These are phyloP conservation scores for Drosophila melanogaster DNA, from an alignment of 1,140 invertebrate species.

Conservation along the genomic window DNA sequence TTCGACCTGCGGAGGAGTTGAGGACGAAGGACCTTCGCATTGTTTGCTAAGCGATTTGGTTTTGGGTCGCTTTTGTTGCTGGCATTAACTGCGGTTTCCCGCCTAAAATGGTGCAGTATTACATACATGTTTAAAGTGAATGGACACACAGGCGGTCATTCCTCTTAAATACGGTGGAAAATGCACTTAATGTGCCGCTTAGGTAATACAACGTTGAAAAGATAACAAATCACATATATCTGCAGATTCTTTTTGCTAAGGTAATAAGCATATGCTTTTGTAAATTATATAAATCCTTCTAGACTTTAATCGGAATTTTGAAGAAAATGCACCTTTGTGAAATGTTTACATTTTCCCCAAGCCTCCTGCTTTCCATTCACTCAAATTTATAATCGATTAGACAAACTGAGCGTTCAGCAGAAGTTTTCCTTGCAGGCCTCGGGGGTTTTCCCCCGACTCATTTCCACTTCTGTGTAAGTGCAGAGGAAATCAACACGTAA, in stretches of 20 bases:
- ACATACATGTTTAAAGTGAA: constrained; percentile 62
- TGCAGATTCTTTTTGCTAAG: no score
- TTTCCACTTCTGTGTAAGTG: constrained; percentile 22
- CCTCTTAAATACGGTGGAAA: constrained; percentile 24
- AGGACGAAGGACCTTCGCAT: constrained; percentile 23
- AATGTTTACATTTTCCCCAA: constrained; percentile 12
- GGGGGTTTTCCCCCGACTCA: constrained; percentile 5
- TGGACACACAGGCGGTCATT: constrained; percentile 42
- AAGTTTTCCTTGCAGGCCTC: constrained; percentile 4
- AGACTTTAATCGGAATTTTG: neutral
- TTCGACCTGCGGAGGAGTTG: no score
- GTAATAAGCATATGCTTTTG: neutral
- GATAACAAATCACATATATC: no score
- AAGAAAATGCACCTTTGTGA: neutral
- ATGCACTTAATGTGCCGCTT: neutral
- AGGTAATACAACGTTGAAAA: no score
- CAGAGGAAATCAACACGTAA: constrained; percentile 78
- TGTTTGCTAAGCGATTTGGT: constrained; percentile 80
- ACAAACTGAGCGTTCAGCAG: constrained; percentile 19
- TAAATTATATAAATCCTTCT: neutral
- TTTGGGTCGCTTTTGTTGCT: constrained; percentile 45
- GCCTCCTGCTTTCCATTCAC: neutral
- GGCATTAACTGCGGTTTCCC: constrained; percentile 67
- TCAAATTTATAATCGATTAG: constrained; percentile 39
- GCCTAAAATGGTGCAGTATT: neutral